These are phyloP conservation scores for Saccostrea cuccullata DNA, from an alignment of 1,140 invertebrate genomes.

Conservation along the genomic window DNA sequence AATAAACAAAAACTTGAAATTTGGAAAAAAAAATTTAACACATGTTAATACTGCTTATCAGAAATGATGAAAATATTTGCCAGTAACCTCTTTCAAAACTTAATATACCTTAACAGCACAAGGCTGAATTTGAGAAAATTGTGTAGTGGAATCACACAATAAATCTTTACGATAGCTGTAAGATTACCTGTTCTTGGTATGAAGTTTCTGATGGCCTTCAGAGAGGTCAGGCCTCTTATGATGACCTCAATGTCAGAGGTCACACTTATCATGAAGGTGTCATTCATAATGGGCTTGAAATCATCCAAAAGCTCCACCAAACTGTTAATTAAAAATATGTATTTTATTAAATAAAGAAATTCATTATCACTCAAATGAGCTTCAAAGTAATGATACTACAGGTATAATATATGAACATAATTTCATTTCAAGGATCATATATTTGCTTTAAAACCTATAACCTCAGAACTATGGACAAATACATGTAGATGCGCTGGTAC, in stretches of 20 bases:
- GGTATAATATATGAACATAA: neutral
- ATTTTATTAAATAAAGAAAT: neutral
- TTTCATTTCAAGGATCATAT: neutral
- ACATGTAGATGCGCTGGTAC: too few relatives aligned
- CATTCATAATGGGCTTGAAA: conserved; percentile 53
- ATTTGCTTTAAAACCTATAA: neutral
- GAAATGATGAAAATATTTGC: too few relatives aligned
- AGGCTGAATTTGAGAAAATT: neutral
- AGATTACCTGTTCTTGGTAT: conserved; percentile 57
- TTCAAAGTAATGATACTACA: neutral
- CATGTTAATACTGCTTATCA: too few relatives aligned
- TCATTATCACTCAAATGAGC: neutral
- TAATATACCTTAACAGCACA: too few relatives aligned
- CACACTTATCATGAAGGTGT: conserved; percentile 45
- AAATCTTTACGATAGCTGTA: neutral
- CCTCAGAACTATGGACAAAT: too few relatives aligned
- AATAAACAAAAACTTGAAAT: too few relatives aligned
- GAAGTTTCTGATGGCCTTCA: conserved; percentile 56
- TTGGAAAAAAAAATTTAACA: too few relatives aligned
- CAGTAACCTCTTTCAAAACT: too few relatives aligned
- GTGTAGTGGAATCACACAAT: neutral
- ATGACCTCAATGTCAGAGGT: conserved; percentile 61
- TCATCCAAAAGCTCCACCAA: conserved; percentile 60
- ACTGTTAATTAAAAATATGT: conserved; percentile 50
- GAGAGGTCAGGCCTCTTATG: conserved; percentile 63